Percentiles rank a stretch among this genome's conserved stretches.
Evolutionary conservation across 1,140 invertebrate species (phyloP).

Genomic region (Euwallacea fornicatus): DNA sequence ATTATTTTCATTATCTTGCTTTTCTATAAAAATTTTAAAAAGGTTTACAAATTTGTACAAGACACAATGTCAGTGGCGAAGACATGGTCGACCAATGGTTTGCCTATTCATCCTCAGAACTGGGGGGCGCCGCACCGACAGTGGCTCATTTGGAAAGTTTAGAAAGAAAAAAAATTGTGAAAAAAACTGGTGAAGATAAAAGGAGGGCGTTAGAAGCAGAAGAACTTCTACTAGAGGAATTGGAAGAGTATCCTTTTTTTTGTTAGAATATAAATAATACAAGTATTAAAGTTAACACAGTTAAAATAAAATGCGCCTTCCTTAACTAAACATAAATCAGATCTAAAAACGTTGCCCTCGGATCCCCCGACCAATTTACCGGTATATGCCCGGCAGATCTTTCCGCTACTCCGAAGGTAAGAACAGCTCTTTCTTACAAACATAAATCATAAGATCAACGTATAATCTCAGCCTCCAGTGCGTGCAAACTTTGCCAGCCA

Average conservation of each 20-base stretch:
- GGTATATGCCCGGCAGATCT: background rate
- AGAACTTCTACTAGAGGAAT: background rate
- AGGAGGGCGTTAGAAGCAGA: background rate
- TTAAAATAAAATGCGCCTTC: too few species aligned
- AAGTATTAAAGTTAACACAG: background rate
- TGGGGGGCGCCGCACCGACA: conserved; percentile 61
- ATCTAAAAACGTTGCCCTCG: too few species aligned
- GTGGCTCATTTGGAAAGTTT: conserved; percentile 60
- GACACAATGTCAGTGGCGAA: conserved; percentile 60
- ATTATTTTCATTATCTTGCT: background rate
- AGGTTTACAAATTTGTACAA: conserved; percentile 62
- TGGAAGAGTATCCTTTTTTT: conserved; percentile 21
- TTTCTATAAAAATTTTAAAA: conserved; percentile 28
- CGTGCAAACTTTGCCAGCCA: conserved; percentile 40
- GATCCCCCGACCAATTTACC: background rate
- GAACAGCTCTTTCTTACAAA: conserved; percentile 2
- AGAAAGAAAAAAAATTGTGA: conserved; percentile 64
- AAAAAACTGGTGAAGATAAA: conserved; percentile 41
- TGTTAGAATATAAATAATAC: background rate
- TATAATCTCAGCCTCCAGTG: conserved; percentile 1
- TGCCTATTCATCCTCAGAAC: conserved; percentile 64
- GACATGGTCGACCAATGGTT: conserved; percentile 69
- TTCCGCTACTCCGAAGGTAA: conserved; percentile 30
- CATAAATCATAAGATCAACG: conserved; percentile 1
- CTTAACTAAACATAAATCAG: too few species aligned